Percentiles rank a stretch among this genome's conserved stretches.
Evolutionary conservation across 2,797 vertebrate genomes (phyloP).

Genomic region (Acipenser ruthenus): DNA sequence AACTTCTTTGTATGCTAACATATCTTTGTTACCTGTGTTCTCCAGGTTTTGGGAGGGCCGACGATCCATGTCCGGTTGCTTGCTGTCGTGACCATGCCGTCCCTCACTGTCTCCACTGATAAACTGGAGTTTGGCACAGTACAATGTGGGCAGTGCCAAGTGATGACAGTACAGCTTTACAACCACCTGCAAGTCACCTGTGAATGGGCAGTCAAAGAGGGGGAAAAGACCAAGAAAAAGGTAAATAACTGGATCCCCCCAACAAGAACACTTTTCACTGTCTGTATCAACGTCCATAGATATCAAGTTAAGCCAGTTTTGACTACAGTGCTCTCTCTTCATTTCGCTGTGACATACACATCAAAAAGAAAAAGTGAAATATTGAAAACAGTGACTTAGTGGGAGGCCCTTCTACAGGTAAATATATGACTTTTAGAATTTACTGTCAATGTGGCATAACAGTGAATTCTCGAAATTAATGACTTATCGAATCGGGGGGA

Average conservation of each 20-base stretch:
- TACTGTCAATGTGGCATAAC: no score
- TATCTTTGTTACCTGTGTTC: constrained; percentile 11
- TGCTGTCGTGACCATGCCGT: constrained; percentile 58
- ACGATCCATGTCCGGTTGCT: constrained; percentile 49
- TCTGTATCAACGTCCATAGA: not conserved
- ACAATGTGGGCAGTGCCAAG: constrained; percentile 75
- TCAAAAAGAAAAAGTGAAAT: no score
- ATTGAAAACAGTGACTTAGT: no score
- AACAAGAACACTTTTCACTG: not conserved
- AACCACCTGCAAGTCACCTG: constrained; percentile 65
- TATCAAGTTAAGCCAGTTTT: not conserved
- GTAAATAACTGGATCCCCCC: constrained; percentile 22
- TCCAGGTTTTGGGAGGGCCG: constrained; percentile 68
- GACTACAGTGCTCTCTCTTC: no score
- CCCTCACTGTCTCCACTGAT: constrained; percentile 55
- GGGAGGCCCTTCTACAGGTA: no score
- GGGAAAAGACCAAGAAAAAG: constrained; percentile 44
- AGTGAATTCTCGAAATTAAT: no score
- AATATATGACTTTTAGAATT: no score
- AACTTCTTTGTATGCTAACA: no score
- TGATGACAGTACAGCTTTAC: constrained; percentile 66
- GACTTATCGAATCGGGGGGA: no score
- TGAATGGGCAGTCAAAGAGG: constrained; percentile 60
- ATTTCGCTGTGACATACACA: no score
- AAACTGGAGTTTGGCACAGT: constrained; percentile 60